A percentile compares a stretch with the other conserved stretches of the same genome.
These are phyloP conservation scores for Sternarchorhynchus goeldii DNA, from an alignment of 2,797 vertebrate species.

Conservation along the genomic window DNA sequence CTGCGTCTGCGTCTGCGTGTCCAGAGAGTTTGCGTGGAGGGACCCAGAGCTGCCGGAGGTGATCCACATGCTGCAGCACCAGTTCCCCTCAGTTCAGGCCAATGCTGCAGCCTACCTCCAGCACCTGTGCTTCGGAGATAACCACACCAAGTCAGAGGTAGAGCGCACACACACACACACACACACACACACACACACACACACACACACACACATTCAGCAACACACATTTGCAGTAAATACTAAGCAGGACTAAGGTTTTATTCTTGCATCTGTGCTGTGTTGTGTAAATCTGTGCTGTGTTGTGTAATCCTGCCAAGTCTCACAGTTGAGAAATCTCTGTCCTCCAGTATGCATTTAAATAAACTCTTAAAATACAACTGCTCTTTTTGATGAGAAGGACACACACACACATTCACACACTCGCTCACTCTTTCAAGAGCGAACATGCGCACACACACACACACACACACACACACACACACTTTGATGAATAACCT, in stretches of 20 bases:
- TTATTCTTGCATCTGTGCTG: conserved; percentile 3
- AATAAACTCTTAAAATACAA: too few relatives aligned
- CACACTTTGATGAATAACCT: not conserved
- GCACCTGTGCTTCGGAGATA: conserved; percentile 96
- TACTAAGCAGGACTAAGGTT: not conserved
- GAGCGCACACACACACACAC: conserved; percentile 21
- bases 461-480: conserved; percentile 20
- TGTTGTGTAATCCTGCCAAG: not conserved
- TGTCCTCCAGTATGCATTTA: not conserved
- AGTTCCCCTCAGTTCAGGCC: conserved; percentile 96
- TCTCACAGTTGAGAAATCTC: not conserved
- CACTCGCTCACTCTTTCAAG: not conserved
- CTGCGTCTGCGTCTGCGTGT: conserved; percentile 45
- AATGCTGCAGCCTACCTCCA: conserved; percentile 97
- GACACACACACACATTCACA: not conserved
- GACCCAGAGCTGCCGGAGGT: conserved; percentile 94
- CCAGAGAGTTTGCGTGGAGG: conserved; percentile 96
- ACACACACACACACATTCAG: conserved; percentile 25
- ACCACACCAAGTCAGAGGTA: conserved; percentile 91
- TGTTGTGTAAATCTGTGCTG: not conserved
- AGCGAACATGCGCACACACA: too few relatives aligned
- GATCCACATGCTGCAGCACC: conserved; percentile 98
- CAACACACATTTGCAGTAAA: conserved; percentile 4
- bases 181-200: conserved; percentile 23
- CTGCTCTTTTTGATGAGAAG: too few relatives aligned